Conservation (phyloP, 2,797 vertebrate species). For the Hypotaenidia okinawae region DNA sequence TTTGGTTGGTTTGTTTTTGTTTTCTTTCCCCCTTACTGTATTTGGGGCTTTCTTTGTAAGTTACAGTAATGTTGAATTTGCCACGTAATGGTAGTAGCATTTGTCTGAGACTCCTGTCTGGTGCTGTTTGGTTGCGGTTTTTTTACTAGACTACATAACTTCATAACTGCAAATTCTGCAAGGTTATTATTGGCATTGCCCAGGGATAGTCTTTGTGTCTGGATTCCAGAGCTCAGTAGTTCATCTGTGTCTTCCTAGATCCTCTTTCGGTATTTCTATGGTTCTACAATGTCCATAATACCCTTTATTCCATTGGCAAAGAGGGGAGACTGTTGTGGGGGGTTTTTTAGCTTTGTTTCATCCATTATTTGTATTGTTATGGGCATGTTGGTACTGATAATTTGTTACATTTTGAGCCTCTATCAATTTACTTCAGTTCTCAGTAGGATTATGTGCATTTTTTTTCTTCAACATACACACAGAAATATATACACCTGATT, state of each 20-base stretch:
- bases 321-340: too few species aligned
- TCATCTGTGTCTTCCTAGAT: neutral
- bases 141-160: neutral
- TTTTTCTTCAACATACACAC: neutral
- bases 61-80: neutral
- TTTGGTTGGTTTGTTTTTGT: neutral
- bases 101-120: neutral
- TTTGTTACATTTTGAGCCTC: neutral
- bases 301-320: rapidly evolving
- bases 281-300: neutral
- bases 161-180: neutral
- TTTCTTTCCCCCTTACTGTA: neutral
- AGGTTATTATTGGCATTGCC: neutral
- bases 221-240: neutral
- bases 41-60: neutral
- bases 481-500: neutral
- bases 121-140: neutral
- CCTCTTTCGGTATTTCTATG: neutral
- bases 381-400: neutral
- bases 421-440: rapidly evolving
- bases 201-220: neutral
- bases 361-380: neutral
- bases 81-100: rapidly evolving
- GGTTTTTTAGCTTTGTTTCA: neutral
- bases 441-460: neutral